phyloP scores from a whole-genome alignment of 2,888 invertebrate species.

The Limnephilus auricula region DNA sequence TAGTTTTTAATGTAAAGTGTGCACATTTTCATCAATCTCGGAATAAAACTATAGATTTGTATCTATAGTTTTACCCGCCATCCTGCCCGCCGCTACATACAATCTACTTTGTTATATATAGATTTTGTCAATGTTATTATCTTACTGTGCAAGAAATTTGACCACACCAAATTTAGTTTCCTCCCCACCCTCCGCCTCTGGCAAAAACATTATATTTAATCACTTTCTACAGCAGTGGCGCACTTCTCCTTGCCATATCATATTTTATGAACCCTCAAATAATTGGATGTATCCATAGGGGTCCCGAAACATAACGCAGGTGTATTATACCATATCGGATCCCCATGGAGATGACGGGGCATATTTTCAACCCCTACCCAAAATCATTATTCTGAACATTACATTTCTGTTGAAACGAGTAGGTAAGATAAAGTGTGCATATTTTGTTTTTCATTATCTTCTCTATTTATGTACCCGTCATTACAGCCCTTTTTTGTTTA shows the following conservation, averaged over 20 bases:
- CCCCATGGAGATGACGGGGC: neutral
- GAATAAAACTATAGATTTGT: too few species aligned
- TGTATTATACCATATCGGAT: neutral
- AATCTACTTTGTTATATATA: neutral
- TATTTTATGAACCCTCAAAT: conserved; percentile 42
- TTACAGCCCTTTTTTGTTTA: neutral
- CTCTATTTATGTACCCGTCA: neutral
- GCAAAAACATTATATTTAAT: neutral
- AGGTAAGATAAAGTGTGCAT: neutral
- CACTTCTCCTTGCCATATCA: conserved; percentile 25
- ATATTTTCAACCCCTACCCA: neutral
- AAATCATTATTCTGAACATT: conserved; percentile 2
- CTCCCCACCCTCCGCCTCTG: neutral
- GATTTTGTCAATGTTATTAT: neutral
- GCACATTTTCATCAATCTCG: too few species aligned
- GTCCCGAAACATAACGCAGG: conserved; percentile 25
- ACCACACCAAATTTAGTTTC: neutral
- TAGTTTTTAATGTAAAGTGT: too few species aligned
- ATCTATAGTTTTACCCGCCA: too few species aligned
- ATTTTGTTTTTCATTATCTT: neutral
- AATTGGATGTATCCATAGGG: conserved; percentile 43
- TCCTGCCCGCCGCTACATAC: too few species aligned
- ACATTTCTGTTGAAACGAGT: neutral
- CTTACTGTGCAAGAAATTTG: neutral
- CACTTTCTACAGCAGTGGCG: conserved; percentile 8